Evolutionary conservation across 2,888 invertebrate genomes (phyloP).

Genomic region (Adelphocoris suturalis): DNA sequence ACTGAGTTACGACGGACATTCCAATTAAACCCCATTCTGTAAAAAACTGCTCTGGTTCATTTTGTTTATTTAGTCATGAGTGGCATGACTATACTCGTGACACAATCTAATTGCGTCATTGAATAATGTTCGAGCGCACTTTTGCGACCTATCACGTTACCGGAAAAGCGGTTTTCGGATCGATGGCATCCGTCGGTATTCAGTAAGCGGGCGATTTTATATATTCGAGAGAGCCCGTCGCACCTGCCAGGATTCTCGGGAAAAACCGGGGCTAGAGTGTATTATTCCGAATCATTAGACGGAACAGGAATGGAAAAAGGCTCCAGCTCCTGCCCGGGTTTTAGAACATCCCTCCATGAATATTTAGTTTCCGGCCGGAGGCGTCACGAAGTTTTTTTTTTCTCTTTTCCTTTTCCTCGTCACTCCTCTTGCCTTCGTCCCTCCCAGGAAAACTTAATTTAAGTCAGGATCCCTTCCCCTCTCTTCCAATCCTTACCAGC

Average conservation of each 20-base stretch:
- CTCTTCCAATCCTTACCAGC: no score
- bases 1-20: no score
- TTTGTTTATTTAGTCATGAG: no score
- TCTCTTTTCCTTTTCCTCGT: not conserved
- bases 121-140: no score
- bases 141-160: not conserved
- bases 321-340: not conserved
- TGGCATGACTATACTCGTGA: no score
- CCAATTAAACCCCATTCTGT: no score
- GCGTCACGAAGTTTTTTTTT: constrained; percentile 44
- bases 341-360: constrained; percentile 53
- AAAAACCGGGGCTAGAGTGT: constrained; percentile 5
- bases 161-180: constrained; percentile 29
- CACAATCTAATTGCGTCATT: no score
- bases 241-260: constrained; percentile 32
- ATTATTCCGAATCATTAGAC: constrained; percentile 55
- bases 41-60: no score
- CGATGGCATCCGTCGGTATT: constrained; percentile 37
- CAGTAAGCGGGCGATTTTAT: constrained; percentile 36
- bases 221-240: constrained; percentile 31
- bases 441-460: constrained; percentile 41
- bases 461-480: not conserved
- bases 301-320: constrained; percentile 53
- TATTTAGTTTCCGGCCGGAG: constrained; percentile 53
- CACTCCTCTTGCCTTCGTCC: not conserved